phyloP scores from a whole-genome alignment of 2,113 vertebrate genomes.

The Megatriorchis doriae region DNA sequence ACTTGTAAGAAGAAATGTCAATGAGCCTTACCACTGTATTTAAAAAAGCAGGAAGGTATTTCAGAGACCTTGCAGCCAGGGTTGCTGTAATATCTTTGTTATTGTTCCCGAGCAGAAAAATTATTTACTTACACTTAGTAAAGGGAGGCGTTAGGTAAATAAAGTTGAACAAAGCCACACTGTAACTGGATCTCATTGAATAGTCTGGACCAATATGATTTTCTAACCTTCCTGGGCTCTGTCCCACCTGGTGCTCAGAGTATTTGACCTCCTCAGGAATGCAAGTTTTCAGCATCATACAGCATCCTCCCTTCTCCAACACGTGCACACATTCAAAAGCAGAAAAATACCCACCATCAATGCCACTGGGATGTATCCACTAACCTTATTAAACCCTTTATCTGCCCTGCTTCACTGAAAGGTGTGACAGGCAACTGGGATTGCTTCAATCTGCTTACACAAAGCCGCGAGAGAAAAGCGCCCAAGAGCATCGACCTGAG shows the following conservation, averaged over 20 bases:
- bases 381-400: background rate
- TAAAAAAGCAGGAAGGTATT: background rate
- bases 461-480: background rate
- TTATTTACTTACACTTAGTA: background rate
- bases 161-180: background rate
- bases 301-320: background rate
- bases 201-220: background rate
- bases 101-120: background rate
- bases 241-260: background rate
- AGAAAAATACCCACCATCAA: background rate
- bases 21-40: background rate
- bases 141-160: background rate
- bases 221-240: background rate
- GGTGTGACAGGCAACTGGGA: background rate
- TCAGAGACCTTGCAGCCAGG: background rate
- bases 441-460: constrained; percentile 7
- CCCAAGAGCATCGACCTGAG: background rate
- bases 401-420: background rate
- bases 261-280: background rate
- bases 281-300: rapidly evolving
- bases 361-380: background rate
- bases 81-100: background rate
- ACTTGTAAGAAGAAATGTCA: background rate
- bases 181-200: background rate
- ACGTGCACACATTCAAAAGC: background rate